Evolutionary conservation across 1,140 invertebrate genomes (phyloP).

Genomic region (Kradibia gibbosae): DNA sequence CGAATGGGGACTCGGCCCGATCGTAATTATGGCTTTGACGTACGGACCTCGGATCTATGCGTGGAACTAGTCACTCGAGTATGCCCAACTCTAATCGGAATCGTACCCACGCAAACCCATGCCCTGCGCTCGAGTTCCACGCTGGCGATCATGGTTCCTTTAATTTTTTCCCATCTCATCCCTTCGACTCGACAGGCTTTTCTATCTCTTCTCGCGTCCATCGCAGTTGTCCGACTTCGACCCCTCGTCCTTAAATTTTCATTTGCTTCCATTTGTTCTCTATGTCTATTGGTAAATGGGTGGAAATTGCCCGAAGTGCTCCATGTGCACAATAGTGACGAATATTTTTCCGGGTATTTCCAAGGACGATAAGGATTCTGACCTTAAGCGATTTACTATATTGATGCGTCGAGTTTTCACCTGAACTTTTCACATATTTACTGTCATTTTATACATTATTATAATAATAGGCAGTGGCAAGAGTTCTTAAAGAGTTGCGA

Average conservation of each 20-base stretch:
- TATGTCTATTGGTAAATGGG: neutral
- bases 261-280: neutral
- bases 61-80: constrained; percentile 18
- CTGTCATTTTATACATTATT: neutral
- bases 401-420: too few relatives aligned
- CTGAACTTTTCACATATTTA: too few relatives aligned
- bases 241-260: constrained; percentile 1
- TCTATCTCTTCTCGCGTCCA: neutral
- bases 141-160: constrained; percentile 24
- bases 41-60: constrained; percentile 31
- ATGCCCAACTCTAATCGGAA: neutral
- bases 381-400: too few relatives aligned
- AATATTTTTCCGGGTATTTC: neutral
- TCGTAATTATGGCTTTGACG: constrained; percentile 47
- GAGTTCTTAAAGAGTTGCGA: too few relatives aligned
- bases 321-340: neutral
- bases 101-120: neutral
- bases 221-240: neutral
- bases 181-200: neutral
- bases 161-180: constrained; percentile 32
- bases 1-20: constrained; percentile 8
- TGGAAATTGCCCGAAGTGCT: neutral
- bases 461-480: too few relatives aligned
- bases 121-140: neutral
- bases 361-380: too few relatives aligned